Base-by-base conservation (phyloP, 2,113 vertebrate genomes). In the Xerus inauris region DNA sequence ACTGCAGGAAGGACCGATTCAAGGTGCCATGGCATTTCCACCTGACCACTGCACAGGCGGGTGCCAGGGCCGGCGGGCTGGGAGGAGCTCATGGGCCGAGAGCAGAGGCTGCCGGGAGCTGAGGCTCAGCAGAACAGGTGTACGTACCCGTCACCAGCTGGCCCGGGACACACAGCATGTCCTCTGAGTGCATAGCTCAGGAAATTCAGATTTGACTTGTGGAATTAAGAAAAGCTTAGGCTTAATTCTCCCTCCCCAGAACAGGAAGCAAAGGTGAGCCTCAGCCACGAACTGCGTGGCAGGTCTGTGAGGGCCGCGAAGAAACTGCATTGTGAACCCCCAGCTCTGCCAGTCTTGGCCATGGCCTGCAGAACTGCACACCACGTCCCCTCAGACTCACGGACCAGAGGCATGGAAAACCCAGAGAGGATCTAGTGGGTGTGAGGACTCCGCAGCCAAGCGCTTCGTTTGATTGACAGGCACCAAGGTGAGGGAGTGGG, bases 331-430 rank as follows among this genome's bases (percentile, higher is more conserved):
- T 1, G 2, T 35, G 13, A 57, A 54, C 14, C 14, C 51, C 54
- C 54, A 20, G 54, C 54, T 54, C 54, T 19, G 17, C 5, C 5
- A 16, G 35, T 40, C 2, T 13, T 3, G 57, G 54, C 20, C 30
- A 6, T 4, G 59, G 26, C 69, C 28, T 59, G 14, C 6, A 5
- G 11, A 86, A 5, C 7, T 9, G 17, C 11, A 8, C 35, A 0
- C 7, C 22, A 14, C 5, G 19, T 19, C 11, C n/a, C 30, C 2
- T 51, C 32, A n/a, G 54, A 13, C 2, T 1, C 7, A 12, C 2
- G 9, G 40, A 0, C 19, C 47, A 32, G 10, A 6, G 49, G 20
- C 12, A 5, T 3, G 45, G 24, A 5, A 54, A 51, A 45, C 5
- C 40, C 22, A 42, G 4, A 49, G 16, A 20, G 11, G 28, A 35